Evolutionary conservation across 2,888 invertebrate genomes (phyloP), one percentile per base, ranked within the genome.

Genomic region (Pasiphila rectangulata): DNA sequence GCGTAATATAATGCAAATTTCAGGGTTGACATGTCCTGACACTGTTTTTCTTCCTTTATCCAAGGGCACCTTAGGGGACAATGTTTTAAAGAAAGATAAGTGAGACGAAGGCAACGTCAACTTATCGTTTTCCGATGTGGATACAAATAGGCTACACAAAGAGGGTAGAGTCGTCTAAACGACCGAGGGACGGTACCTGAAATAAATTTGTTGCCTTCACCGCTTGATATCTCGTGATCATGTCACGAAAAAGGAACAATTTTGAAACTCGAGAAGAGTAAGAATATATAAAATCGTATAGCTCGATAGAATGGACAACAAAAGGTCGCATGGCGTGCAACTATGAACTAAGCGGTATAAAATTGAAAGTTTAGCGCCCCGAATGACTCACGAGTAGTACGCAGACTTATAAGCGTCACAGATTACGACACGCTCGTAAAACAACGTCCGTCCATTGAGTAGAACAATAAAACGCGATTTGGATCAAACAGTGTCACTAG

Each of bases 401-500:
- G 70, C 71, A 57, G 67, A 67, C 67, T 73, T 74, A 79, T 74
- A 78, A 74, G 72, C 80, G 80, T 81, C 83, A 81, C 73, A 80
- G 78, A 82, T 82, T 82, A 83, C 85, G 82, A 73, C 69, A 63
- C 68, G 77, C 64, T 85, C 84, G 80, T 86, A 85, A 87, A 87
- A 82, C 78, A 59, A 74, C 76, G 79, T 75, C 68, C 80, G 82
- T 79, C 83, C 85, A 85, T 86, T 85, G 78, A 85, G 74, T 65
- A 71, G 73, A 79, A 85, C 85, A 87, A 87, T 87, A 86, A 86
- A 86, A 84, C 75, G 69, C 75, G 83, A 83, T 83, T 82, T 75
- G 80, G 75, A 83, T 86, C 86, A 84, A 82, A 83, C 75, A 75
- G 84, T 87, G 87, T 85, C 86, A 86, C 85, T 83, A 79, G 83